These are phyloP conservation scores for Dynastes grantii DNA, from an alignment of 2,888 invertebrate genomes.

Conservation along the genomic window DNA sequence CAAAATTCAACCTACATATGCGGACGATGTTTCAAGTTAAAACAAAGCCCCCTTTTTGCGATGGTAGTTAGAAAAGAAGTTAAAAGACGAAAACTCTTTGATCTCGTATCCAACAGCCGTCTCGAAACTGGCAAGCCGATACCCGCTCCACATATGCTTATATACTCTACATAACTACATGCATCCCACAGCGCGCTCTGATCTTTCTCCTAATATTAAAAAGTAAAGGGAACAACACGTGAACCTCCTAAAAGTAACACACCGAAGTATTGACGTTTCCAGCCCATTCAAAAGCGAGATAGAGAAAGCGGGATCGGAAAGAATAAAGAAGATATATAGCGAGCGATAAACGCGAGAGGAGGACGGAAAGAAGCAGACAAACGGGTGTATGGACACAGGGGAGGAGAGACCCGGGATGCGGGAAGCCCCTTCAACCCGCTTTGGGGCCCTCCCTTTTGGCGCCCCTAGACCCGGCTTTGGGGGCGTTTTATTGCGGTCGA, in stretches of 20 bases:
- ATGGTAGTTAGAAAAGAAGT: background rate
- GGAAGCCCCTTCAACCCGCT: slow-evolving; percentile 26
- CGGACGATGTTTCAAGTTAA: background rate
- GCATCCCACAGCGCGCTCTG: background rate
- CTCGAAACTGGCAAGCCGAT: background rate
- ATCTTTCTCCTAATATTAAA: background rate
- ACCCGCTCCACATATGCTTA: background rate
- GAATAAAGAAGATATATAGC: background rate
- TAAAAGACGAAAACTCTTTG: slow-evolving; percentile 11
- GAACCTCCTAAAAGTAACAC: background rate
- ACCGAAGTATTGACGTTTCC: slow-evolving; percentile 2
- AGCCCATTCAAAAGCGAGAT: background rate
- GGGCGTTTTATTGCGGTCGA: too few species aligned
- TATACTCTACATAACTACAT: background rate
- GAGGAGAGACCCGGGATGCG: slow-evolving; percentile 12
- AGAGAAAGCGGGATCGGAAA: background rate
- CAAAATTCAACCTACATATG: background rate
- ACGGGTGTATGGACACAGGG: background rate
- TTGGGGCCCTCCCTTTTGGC: slow-evolving; percentile 12
- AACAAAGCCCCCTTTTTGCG: background rate
- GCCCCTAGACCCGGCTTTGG: background rate
- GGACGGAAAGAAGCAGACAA: background rate
- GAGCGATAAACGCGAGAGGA: background rate
- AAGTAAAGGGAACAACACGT: background rate
- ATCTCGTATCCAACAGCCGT: background rate